phyloP scores from a whole-genome alignment of 2,888 invertebrate species.

The Sphaerophoria rueppellii region DNA sequence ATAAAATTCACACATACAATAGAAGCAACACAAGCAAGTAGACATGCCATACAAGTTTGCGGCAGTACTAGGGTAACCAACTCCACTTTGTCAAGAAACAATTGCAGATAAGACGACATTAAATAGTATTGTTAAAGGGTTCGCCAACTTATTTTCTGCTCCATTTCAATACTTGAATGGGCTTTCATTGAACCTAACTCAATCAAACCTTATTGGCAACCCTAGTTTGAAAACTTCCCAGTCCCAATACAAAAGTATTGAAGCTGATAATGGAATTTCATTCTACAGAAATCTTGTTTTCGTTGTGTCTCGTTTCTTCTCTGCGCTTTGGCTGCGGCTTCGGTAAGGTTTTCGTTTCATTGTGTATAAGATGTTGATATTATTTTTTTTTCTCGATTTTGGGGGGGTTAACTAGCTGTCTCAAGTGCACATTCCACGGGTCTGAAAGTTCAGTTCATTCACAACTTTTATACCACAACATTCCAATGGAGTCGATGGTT shows the following conservation, averaged over 20 bases:
- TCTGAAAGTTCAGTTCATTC: constrained; percentile 81
- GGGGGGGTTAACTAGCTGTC: constrained; percentile 76
- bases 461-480: constrained; percentile 78
- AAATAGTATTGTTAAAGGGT: no score
- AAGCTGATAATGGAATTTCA: constrained; percentile 51
- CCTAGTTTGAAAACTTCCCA: background rate
- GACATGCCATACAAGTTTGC: constrained; percentile 19
- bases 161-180: no score
- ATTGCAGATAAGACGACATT: no score
- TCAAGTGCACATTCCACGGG: constrained; percentile 80
- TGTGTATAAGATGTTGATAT: constrained; percentile 38
- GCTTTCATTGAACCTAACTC: no score
- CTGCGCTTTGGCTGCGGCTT: no score
- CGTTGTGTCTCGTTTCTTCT: constrained; percentile 53
- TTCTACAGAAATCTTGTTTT: constrained; percentile 37
- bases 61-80: constrained; percentile 20
- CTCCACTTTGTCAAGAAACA: background rate
- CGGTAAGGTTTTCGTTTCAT: constrained; percentile 62
- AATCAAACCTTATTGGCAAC: background rate
- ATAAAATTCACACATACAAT: constrained; percentile 31
- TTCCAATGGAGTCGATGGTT: constrained; percentile 56
- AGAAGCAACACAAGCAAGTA: constrained; percentile 7
- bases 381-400: background rate
- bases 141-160: no score
- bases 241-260: constrained; percentile 23